Base-by-base conservation (phyloP, 2,888 invertebrate genomes). In the Tolmerus cingulatus region DNA sequence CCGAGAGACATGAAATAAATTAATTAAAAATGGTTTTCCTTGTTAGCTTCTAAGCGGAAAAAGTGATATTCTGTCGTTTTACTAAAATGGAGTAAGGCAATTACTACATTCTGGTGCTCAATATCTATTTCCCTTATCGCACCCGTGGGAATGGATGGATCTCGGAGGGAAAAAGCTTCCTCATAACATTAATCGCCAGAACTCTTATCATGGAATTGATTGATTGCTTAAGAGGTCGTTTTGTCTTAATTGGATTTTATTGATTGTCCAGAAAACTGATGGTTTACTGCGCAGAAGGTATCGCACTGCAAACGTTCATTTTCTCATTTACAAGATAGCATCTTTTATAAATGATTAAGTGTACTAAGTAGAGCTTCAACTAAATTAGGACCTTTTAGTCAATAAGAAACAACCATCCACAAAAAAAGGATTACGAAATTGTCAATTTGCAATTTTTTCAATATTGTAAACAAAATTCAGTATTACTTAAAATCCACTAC, bases 151-250 rank as follows among this genome's bases (percentile, higher is more conserved):
- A 66, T 66, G 66, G 66, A 66, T 66, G 16, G 76, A 37, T 37
- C 40, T 76, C 34, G 34, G 37, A 40, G 34, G 76, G 37, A 7
- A 76, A 37, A 57, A 66, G 82, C 57, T 82, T 82, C 27, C 66
- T 82, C 34, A 82, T 82, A 74, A 74, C 84, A 74, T 85, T 74
- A 85, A 85, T 85, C 74, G 74, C 43, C 85, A 16, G 34, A 27
- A 85, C 74, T 74, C 27, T 74, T 85, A 85, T 74, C 74, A 85
- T 46, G 85, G 34, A 85, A 85, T 74, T 85, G 85, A 85, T 85
- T 85, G 85, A 85, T 85, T 85, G 74, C 85, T 85, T 27, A 85
- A 85, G 85, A 85, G 85, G 74, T 85, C 85, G 85, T 85, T 85
- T 85, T 85, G 74, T 40, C 30, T 85, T 85, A 85, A 85, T 85